A percentile compares a stretch with the other conserved stretches of the same genome.
Conservation (phyloP, 2,113 vertebrate species). For the Poecile atricapillus region DNA sequence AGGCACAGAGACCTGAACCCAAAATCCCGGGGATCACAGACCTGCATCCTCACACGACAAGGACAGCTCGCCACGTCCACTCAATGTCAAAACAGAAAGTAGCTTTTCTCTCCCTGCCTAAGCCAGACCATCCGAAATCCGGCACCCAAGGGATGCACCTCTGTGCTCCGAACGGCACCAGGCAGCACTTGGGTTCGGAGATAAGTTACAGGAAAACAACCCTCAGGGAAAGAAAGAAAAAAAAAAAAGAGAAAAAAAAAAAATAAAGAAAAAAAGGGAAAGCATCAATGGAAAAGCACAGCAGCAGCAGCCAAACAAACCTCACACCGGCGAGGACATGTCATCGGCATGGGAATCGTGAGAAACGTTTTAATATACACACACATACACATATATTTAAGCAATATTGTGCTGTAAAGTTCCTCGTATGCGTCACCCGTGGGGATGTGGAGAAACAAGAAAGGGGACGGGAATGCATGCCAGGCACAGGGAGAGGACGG, state of each 20-base stretch:
- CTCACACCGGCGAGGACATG: neutral
- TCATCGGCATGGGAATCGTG: neutral
- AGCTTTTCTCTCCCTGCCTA: neutral
- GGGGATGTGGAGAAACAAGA: neutral
- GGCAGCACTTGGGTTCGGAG: neutral
- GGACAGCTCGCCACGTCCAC: neutral
- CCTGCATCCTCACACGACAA: neutral
- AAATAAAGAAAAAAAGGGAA: too few species aligned
- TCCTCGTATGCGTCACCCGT: neutral
- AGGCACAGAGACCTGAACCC: neutral
- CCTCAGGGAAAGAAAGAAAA: fast-evolving
- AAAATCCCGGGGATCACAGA: neutral
- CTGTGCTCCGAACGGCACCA: neutral
- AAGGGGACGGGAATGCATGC: neutral
- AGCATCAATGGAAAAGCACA: neutral
- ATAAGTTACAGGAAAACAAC: neutral
- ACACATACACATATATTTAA: neutral
- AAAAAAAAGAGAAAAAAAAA: neutral
- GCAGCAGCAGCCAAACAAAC: neutral
- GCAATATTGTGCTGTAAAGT: neutral
- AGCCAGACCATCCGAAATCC: neutral
- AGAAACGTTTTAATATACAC: neutral
- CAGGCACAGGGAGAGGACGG: neutral
- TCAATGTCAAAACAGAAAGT: conserved; percentile 14
- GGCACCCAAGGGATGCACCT: conserved; percentile 17